Evolutionary conservation across 2,113 vertebrate genomes (phyloP).

Genomic region (Neotragus moschatus): DNA sequence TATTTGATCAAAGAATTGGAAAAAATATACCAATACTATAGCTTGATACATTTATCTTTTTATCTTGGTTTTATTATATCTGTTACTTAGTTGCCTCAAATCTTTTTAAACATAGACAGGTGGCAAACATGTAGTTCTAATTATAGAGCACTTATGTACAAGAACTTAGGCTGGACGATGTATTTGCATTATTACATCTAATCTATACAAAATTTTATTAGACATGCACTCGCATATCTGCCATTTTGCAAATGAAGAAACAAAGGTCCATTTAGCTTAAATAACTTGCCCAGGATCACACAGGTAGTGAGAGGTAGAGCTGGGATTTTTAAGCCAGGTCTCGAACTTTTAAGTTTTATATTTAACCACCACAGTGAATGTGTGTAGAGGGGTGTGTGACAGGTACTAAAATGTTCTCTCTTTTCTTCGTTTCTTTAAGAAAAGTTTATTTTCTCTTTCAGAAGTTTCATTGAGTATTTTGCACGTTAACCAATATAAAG

Average conservation of each 20-base stretch:
- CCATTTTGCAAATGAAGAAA: slow-evolving; percentile 7
- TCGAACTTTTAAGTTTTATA: background rate
- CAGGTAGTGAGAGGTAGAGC: background rate
- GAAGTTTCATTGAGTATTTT: background rate
- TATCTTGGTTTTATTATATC: background rate
- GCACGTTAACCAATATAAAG: background rate
- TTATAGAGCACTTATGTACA: background rate
- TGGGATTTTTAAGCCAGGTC: background rate
- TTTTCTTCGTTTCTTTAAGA: background rate
- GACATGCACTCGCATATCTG: background rate
- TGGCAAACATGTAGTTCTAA: background rate
- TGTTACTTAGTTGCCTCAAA: background rate
- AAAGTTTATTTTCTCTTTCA: background rate
- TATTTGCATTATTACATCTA: background rate
- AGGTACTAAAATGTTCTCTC: background rate
- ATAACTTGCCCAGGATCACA: background rate
- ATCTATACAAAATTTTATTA: background rate
- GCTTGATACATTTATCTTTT: background rate
- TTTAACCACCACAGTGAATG: background rate
- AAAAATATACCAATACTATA: background rate
- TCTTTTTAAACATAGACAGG: background rate
- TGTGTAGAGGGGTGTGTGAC: background rate
- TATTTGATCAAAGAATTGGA: background rate
- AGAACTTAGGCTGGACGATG: background rate
- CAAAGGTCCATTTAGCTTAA: background rate